Evolutionary conservation across 2,888 invertebrate genomes (phyloP), one percentile per base, ranked within the genome.

Genomic region (Lucinisca nassula): DNA sequence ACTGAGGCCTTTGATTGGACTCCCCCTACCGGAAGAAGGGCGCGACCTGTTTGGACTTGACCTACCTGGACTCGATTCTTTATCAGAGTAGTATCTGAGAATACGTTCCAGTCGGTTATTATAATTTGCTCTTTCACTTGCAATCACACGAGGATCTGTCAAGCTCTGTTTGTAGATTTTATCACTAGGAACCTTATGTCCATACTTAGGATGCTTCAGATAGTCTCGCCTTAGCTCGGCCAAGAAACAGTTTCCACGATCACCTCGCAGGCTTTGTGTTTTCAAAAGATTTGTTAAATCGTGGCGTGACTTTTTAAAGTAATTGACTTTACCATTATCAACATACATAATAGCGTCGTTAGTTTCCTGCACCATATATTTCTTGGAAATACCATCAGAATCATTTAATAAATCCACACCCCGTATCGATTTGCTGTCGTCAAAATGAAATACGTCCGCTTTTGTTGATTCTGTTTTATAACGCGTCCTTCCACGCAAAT

Each of bases 61-160:
- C n/a, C 8, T 61, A 30, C 10, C 24, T 40, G 51, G 55, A 30
- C 72, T 27, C 0, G 17, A 3, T 24, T 77, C 24, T 14, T 58
- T 58, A 45, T 92, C 92, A 37, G 88, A 80, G 70, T 93, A 93
- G 82, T 94, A 94, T 72, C 92, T 91, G 0, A 94, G 89, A 45
- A 94, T 94, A 73, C 92, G 90, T 30, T 92, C 92, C 1, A 93
- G 93, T 81, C 91, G 87, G 24, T 85, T 79, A 82, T 94, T 93
- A 73, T 94, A 94, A 75, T 92, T 89, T 37, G 90, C 85, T 12
- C 93, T 81, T 74, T 93, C 93, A 49, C 84, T 79, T n/a, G 91
- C 88, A 21, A 93, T 82, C 10, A 77, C 80, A n/a, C 89, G 79
- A 61, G 88, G 89, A 45, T 91, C 87, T 27, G 37, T 72, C 14